Evolutionary conservation across 1,140 invertebrate genomes (phyloP), one percentile per base, ranked within the genome.

Genomic region (Megalopta genalis): DNA sequence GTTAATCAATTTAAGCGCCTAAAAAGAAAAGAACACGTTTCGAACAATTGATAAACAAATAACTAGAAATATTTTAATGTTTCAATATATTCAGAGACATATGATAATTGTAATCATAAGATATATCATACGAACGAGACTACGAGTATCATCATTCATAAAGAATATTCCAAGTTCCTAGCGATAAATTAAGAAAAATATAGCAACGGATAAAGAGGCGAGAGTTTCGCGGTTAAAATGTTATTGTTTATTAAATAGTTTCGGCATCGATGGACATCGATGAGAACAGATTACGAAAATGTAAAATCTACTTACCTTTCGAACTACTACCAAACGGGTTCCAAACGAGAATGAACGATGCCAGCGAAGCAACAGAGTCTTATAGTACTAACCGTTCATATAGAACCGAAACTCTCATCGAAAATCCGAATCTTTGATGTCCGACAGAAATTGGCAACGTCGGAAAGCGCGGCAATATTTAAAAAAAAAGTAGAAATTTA

Each of bases 81-180:
- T 9, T 62, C 8, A 32, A 42, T 60, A 5, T 42, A 65, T 78
- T 89, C 88, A 89, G 88, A 70, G n/a, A 27, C 21, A 63, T 67
- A 70, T 62, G 49, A 78, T 57, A 37, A 66, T 80, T 73, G 57
- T 76, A 88, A 89, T 88, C 88, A 88, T 86, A 59, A 65, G 71
- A 77, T 67, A 42, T 52, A 82, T 89, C 88, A 89, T 88, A 89
- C 88, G 88, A 89, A 89, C 88, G 88, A 89, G 88, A 89, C 88
- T 78, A 74, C 63, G 59, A 67, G 46, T 80, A 68, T 89, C 88
- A 89, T 89, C 88, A 89, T 68, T 18, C 71, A 18, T 73, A 73
- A 52, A 9, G 2, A 49, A 81, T 72, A 21, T 64, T 80, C 0
- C 4, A 25, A 32, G 23, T 16, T 16, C 25, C 8, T 25, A 39